A percentile compares a stretch with the other conserved stretches of the same genome.
Evolutionary conservation across 2,797 vertebrate species (phyloP).

Genomic region (Lepilemur ruficaudatus): DNA sequence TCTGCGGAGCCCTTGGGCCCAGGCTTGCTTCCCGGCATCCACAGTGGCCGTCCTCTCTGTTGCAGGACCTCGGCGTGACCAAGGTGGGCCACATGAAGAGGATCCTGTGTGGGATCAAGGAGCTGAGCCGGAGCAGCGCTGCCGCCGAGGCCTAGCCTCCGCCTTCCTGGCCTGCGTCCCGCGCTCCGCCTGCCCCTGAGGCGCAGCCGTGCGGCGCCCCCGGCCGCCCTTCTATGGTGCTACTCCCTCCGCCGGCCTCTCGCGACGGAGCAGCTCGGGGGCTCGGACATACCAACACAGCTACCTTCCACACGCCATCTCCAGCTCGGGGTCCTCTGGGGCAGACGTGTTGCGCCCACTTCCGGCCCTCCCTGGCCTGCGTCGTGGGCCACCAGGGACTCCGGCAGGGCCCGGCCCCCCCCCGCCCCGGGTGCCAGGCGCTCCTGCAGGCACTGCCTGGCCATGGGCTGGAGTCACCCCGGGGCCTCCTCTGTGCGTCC

Average conservation of each 20-base stretch:
- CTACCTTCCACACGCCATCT: constrained; percentile 70
- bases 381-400: not conserved
- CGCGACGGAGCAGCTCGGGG: constrained; percentile 45
- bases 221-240: constrained; percentile 78
- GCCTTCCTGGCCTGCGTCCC: constrained; percentile 82
- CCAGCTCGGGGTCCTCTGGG: not conserved
- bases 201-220: not conserved
- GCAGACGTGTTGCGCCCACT: not conserved
- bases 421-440: not conserved
- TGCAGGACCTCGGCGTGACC: constrained; percentile 96
- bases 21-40: not conserved
- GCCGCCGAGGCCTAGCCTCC: constrained; percentile 90
- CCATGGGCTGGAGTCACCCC: not conserved
- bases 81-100: constrained; percentile 99
- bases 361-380: not conserved
- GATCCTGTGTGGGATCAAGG: constrained; percentile 96
- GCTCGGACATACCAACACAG: constrained; percentile 75
- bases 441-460: not conserved
- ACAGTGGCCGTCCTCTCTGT: constrained; percentile 64
- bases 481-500: not conserved
- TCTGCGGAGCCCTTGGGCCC: not conserved
- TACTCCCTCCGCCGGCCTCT: constrained; percentile 71
- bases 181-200: constrained; percentile 72
- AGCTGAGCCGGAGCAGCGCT: constrained; percentile 91
- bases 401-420: not conserved